phyloP scores from a whole-genome alignment of 2,888 invertebrate species.

The Myopa tessellatipennis region DNA sequence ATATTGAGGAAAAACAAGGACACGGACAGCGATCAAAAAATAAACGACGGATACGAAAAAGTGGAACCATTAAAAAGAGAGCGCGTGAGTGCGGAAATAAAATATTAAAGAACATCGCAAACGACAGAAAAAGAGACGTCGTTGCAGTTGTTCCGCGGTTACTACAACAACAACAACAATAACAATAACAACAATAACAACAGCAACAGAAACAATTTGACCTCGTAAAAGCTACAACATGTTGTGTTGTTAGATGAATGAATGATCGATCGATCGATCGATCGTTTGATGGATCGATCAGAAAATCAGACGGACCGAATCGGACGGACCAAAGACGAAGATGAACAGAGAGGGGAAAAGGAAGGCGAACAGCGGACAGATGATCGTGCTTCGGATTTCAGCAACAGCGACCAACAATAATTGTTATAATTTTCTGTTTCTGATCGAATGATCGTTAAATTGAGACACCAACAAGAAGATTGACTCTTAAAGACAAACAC shows the following conservation, averaged over 20 bases:
- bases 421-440: background rate
- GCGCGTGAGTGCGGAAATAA: constrained; percentile 60
- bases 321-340: background rate
- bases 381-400: constrained; percentile 16
- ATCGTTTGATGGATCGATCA: constrained; percentile 13
- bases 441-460: constrained; percentile 31
- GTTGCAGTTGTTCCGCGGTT: constrained; percentile 11
- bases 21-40: background rate
- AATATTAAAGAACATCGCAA: constrained; percentile 56
- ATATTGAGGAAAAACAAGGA: constrained; percentile 9
- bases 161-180: background rate
- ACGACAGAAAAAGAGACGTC: background rate
- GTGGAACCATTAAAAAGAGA: background rate
- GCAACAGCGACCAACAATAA: constrained; percentile 8
- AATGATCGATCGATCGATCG: constrained; percentile 2
- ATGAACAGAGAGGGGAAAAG: background rate
- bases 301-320: background rate
- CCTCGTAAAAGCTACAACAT: background rate
- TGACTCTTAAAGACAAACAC: background rate
- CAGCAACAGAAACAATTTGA: constrained; percentile 7
- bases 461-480: background rate
- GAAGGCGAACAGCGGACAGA: background rate
- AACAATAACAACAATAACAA: background rate
- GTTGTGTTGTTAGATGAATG: constrained; percentile 16
- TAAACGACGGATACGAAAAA: background rate